Base-by-base conservation (phyloP, 2,797 vertebrate genomes). In the Crenuchus spilurus region DNA sequence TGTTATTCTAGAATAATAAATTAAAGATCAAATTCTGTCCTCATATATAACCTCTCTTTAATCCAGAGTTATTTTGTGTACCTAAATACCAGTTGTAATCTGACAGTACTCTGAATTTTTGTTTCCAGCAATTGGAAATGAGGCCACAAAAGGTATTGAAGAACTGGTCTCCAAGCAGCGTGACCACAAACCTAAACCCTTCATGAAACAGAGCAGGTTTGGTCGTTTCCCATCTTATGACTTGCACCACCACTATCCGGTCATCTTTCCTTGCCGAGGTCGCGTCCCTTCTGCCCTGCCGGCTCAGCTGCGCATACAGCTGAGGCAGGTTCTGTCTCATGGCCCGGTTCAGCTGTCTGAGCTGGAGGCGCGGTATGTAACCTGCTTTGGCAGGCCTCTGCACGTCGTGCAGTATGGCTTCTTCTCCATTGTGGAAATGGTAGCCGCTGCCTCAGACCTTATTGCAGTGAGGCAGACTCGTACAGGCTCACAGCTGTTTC, bases 111-210 rank as follows among this genome's bases (percentile, higher is more conserved):
- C n/a, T n/a, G n/a, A n/a, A 7, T 31, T 55, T 3, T 33, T 55
- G 6, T 70, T 76, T 76, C 2, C 64, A 99, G 97, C 90, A 67
- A 84, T 98, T 72, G 85, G 93, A 18, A 88, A 95, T 61, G 92
- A 95, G 54, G 84, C 82, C 49, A 99, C 96, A 8, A 91, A 78
- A 85, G 86, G 80, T 11, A 93, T 98, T 1, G 90, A 94, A 77
- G 86, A 84, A 58, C 88, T 99, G 70, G 92, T 99, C 42, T 87
- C 94, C 67, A 93, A 76, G 42, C 96, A 98, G 88, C 93, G 82
- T 20, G 74, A 1, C 0, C 4, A 71, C 6, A 94, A 81, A 70
- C 0, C 74, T 8, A 90, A 78, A 41, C 61, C 64, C 37, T 37
- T 13, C 16, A 0, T 0, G 3, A 70, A 5, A 8, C n/a, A 78